Conservation (phyloP, 1,140 invertebrate species). For the Bombus confusus region DNA sequence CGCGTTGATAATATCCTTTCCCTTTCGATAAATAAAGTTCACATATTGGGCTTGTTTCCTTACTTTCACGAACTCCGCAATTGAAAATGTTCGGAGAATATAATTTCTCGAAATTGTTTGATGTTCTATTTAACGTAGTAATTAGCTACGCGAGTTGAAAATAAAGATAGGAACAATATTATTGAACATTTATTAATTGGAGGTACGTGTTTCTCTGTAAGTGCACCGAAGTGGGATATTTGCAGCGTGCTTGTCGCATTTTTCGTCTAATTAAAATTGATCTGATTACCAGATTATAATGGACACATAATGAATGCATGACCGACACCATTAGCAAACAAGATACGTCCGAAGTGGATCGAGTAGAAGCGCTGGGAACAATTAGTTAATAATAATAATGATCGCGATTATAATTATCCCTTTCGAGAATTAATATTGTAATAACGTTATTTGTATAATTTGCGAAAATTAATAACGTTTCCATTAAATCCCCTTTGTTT, state of each 20-base stretch:
- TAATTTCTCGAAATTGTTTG: too few relatives aligned
- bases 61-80: too few relatives aligned
- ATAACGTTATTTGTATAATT: conserved; percentile 14
- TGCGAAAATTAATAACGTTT: neutral
- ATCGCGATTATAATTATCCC: conserved; percentile 11
- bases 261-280: conserved; percentile 23
- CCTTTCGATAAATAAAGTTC: too few relatives aligned
- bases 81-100: neutral
- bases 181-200: neutral
- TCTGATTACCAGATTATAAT: conserved; percentile 36
- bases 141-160: neutral
- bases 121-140: neutral
- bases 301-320: conserved; percentile 26
- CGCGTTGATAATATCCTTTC: too few relatives aligned
- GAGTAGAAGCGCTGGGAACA: conserved; percentile 15
- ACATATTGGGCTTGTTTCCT: too few relatives aligned
- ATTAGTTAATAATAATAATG: conserved; percentile 36
- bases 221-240: neutral
- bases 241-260: neutral
- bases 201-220: neutral
- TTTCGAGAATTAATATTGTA: neutral
- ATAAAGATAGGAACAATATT: neutral
- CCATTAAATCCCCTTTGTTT: neutral
- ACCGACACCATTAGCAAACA: conserved; percentile 25
- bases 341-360: neutral